Percentiles rank a stretch among this genome's conserved stretches.
These are phyloP conservation scores for Ooceraea biroi DNA, from an alignment of 1,140 invertebrate genomes.

Conservation along the genomic window DNA sequence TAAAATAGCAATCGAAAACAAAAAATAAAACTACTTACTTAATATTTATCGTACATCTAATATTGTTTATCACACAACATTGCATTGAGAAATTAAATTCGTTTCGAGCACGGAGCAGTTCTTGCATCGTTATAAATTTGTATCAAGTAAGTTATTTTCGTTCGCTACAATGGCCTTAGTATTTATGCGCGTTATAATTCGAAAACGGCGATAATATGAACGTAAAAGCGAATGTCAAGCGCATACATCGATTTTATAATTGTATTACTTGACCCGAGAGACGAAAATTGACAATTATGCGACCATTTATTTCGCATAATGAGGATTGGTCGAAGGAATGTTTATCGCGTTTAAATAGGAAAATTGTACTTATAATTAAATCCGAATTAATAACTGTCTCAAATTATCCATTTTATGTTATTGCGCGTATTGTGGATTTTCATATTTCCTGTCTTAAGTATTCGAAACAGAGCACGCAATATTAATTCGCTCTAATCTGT, in stretches of 20 bases:
- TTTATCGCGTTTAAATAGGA: constrained; percentile 30
- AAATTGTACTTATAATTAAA: constrained; percentile 60
- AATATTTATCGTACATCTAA: neutral
- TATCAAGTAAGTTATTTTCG: constrained; percentile 26
- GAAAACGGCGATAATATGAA: constrained; percentile 37
- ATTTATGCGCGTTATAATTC: constrained; percentile 30
- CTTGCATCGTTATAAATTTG: constrained; percentile 29
- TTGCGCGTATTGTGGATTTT: constrained; percentile 30
- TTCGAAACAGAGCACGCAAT: neutral
- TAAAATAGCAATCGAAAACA: neutral
- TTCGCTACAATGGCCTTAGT: constrained; percentile 2
- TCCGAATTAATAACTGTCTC: constrained; percentile 46
- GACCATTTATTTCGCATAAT: constrained; percentile 59
- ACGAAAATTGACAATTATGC: constrained; percentile 56
- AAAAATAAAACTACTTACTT: neutral
- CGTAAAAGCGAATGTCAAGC: constrained; percentile 40
- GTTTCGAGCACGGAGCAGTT: neutral
- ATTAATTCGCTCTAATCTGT: constrained; percentile 11
- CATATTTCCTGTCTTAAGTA: neutral
- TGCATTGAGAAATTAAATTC: constrained; percentile 27
- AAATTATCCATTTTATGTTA: constrained; percentile 38
- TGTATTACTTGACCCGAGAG: constrained; percentile 39
- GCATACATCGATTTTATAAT: constrained; percentile 54
- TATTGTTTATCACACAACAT: neutral
- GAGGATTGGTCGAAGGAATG: constrained; percentile 34